A percentile compares a stretch with the other conserved stretches of the same genome.
Conservation (phyloP, 1,140 invertebrate genomes). For the Dysdera silvatica region DNA sequence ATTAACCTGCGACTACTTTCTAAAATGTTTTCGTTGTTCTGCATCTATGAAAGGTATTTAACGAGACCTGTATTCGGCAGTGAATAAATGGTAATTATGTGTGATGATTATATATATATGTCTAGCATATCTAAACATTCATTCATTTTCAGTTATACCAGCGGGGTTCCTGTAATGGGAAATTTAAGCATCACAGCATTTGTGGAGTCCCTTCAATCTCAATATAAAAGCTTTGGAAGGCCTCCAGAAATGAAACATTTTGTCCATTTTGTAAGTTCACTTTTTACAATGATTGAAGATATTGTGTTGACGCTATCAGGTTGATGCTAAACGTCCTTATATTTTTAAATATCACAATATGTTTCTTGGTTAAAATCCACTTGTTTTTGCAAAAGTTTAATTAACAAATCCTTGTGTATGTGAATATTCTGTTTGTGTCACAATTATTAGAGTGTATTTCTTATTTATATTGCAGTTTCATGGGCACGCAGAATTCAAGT, state of each 20-base stretch:
- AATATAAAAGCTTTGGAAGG: conserved; percentile 12
- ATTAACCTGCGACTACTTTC: no score
- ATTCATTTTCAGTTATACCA: conserved; percentile 42
- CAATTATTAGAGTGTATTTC: neutral
- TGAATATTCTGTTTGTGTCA: neutral
- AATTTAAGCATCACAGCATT: conserved; percentile 77
- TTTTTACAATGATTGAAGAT: neutral
- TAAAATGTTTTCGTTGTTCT: no score
- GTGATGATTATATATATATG: neutral
- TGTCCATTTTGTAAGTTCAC: conserved; percentile 17
- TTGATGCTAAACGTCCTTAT: neutral
- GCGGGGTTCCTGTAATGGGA: conserved; percentile 50
- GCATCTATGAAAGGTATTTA: no score
- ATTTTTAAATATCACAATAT: no score
- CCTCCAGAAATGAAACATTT: conserved; percentile 16
- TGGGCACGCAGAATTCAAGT: conserved; percentile 74
- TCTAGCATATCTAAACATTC: neutral
- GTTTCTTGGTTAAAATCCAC: no score
- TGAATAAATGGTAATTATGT: no score
- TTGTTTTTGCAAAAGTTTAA: no score
- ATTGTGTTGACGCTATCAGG: neutral
- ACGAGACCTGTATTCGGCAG: no score
- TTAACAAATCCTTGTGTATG: no score
- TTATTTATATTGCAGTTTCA: conserved; percentile 59
- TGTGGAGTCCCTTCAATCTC: conserved; percentile 53